Conservation (phyloP, 2,888 invertebrate species). For the Mythimna impura region DNA sequence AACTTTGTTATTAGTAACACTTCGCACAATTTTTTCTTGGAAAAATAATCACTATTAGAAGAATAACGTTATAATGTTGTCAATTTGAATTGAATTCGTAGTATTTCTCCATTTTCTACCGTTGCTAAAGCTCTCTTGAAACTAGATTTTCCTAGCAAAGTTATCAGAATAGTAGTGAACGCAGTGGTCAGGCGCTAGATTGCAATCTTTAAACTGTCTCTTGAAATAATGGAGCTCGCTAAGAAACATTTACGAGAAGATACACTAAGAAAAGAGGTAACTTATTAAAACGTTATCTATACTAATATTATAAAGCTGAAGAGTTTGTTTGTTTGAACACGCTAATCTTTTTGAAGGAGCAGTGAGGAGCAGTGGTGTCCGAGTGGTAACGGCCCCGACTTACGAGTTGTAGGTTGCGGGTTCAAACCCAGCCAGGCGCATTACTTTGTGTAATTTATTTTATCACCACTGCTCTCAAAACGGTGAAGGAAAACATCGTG, state of each 20-base stretch:
- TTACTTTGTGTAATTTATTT: no score
- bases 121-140: background rate
- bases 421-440: no score
- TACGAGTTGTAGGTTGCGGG: no score
- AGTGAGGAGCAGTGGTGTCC: no score
- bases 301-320: background rate
- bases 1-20: no score
- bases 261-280: background rate
- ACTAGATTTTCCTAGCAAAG: conserved; percentile 10
- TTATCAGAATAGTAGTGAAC: conserved; percentile 20
- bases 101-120: background rate
- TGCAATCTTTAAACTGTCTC: conserved; percentile 22
- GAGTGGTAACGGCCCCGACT: no score
- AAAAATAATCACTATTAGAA: background rate
- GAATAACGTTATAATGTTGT: background rate
- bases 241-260: conserved; percentile 21
- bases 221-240: background rate
- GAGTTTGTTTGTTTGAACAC: no score
- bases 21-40: no score
- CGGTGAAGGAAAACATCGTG: no score
- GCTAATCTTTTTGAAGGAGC: no score
- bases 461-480: no score
- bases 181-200: conserved; percentile 18
- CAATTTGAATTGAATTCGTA: background rate
- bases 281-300: no score